Evolutionary conservation across 2,888 invertebrate species (phyloP).

Genomic region (Onthophagus sagittarius): DNA sequence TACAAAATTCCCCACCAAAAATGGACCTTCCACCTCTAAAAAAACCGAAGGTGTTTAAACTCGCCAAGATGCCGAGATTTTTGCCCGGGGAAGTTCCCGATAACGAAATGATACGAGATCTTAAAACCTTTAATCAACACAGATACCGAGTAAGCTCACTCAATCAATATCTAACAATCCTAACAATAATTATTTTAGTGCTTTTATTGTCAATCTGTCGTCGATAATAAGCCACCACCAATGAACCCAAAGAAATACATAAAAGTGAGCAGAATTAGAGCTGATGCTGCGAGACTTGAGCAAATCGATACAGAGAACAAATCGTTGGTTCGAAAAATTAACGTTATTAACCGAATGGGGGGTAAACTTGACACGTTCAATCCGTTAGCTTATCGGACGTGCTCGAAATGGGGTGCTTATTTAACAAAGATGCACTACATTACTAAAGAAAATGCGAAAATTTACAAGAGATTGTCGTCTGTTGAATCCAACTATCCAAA

Average conservation of each 20-base stretch:
- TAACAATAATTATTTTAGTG: slow-evolving; percentile 15
- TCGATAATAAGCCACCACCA: slow-evolving; percentile 55
- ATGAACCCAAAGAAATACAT: slow-evolving; percentile 55
- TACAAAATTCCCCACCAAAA: too few relatives aligned
- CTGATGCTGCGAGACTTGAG: slow-evolving; percentile 46
- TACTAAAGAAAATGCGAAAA: slow-evolving; percentile 34
- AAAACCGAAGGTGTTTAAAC: too few relatives aligned
- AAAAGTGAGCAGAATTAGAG: slow-evolving; percentile 44
- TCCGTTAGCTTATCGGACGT: slow-evolving; percentile 37
- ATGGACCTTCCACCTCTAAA: too few relatives aligned
- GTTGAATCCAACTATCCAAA: slow-evolving; percentile 21
- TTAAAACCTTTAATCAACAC: background rate
- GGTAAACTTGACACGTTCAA: slow-evolving; percentile 39
- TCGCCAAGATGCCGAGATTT: too few relatives aligned
- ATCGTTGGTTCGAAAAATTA: slow-evolving; percentile 56
- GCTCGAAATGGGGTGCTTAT: slow-evolving; percentile 36
- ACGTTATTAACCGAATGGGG: slow-evolving; percentile 56
- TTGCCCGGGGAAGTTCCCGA: too few relatives aligned
- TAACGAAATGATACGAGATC: too few relatives aligned
- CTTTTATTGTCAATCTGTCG: slow-evolving; percentile 35
- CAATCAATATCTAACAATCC: background rate
- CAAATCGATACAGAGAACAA: slow-evolving; percentile 56
- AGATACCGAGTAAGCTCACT: background rate
- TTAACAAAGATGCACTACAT: slow-evolving; percentile 33
- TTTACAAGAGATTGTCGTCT: slow-evolving; percentile 30